These are phyloP conservation scores for Rhodeus uyekii DNA, from an alignment of 2,797 vertebrate genomes.

Conservation along the genomic window DNA sequence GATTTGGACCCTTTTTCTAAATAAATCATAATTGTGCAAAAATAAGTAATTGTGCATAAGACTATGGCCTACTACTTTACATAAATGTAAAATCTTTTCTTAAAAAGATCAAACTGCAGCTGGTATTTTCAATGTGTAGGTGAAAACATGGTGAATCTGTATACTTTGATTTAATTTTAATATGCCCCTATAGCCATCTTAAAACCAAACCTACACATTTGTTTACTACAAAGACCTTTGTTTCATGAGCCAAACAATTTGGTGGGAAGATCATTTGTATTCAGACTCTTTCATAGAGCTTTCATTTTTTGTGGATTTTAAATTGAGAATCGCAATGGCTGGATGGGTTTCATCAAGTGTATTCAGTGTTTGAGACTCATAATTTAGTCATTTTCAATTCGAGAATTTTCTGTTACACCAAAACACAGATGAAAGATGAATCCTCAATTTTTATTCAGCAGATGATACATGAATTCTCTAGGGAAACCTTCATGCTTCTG, in stretches of 20 bases:
- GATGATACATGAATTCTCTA: constrained; percentile 33
- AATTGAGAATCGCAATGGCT: constrained; percentile 33
- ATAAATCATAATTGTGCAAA: neutral
- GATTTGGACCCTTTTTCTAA: no score
- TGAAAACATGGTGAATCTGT: neutral
- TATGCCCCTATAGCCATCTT: neutral
- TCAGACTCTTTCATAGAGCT: constrained; percentile 9
- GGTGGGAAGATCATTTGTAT: constrained; percentile 31
- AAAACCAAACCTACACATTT: neutral
- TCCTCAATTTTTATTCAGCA: constrained; percentile 34
- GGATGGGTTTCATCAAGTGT: constrained; percentile 43
- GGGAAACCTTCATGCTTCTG: constrained; percentile 16
- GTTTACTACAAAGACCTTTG: neutral
- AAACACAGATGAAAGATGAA: constrained; percentile 38
- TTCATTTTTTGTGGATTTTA: constrained; percentile 31
- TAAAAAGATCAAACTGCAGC: neutral
- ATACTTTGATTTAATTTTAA: constrained; percentile 7
- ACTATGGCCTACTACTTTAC: neutral
- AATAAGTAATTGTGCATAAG: neutral
- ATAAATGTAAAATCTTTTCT: neutral
- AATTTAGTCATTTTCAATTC: constrained; percentile 32
- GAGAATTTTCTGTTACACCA: constrained; percentile 13
- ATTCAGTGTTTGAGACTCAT: constrained; percentile 41
- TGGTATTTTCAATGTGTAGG: neutral
- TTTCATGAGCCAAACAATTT: neutral